phyloP scores from a whole-genome alignment of 2,888 invertebrate species.

The Emmelina monodactyla region DNA sequence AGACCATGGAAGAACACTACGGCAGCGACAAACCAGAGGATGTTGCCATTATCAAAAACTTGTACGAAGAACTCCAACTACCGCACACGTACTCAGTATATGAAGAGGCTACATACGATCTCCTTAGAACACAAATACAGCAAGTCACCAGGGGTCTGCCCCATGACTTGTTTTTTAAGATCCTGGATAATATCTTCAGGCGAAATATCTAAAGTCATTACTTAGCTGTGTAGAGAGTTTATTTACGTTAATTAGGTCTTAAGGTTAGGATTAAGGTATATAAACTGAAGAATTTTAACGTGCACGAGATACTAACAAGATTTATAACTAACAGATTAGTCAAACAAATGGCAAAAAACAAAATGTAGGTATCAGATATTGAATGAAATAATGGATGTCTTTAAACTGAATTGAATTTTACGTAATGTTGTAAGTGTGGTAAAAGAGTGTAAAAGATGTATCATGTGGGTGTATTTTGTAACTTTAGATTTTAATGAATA shows the following conservation, averaged over 20 bases:
- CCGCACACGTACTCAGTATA: constrained; percentile 80
- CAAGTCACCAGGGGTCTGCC: constrained; percentile 84
- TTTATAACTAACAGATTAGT: constrained; percentile 8
- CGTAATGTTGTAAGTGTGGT: too few relatives aligned
- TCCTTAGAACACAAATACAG: constrained; percentile 83
- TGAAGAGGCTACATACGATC: constrained; percentile 84
- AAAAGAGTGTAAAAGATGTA: too few relatives aligned
- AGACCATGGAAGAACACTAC: constrained; percentile 79
- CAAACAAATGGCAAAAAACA: too few relatives aligned
- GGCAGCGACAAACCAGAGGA: constrained; percentile 73
- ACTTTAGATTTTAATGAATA: too few relatives aligned
- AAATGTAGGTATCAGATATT: too few relatives aligned
- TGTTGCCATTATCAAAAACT: constrained; percentile 72
- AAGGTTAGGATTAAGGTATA: not conserved
- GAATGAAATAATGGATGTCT: constrained; percentile 21
- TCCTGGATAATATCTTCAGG: constrained; percentile 82
- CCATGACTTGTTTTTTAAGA: constrained; percentile 82
- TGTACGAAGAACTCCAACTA: constrained; percentile 80
- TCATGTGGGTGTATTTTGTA: too few relatives aligned
- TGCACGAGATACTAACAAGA: not conserved
- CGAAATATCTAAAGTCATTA: constrained; percentile 62
- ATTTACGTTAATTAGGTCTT: too few relatives aligned
- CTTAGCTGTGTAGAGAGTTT: constrained; percentile 2
- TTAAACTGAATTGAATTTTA: too few relatives aligned
- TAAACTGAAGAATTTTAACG: not conserved